Evolutionary conservation across 2,113 vertebrate species (phyloP).

Genomic region (Ailurus styani): DNA sequence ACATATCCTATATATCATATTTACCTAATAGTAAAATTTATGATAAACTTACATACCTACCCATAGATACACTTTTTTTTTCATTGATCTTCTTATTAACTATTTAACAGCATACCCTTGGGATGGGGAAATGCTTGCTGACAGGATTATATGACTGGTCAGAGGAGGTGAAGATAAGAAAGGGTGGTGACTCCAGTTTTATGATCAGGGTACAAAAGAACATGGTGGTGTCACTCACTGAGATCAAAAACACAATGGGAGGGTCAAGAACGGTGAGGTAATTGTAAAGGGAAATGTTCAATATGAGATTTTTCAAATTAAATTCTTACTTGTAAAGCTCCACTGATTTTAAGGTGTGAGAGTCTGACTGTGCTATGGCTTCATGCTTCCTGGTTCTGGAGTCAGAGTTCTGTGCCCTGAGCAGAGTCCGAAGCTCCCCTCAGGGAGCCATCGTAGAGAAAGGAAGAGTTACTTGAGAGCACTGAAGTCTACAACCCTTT

Average conservation of each 20-base stretch:
- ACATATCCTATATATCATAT: neutral
- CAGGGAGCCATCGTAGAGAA: neutral
- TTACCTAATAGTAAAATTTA: neutral
- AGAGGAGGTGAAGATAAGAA: neutral
- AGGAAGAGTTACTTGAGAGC: neutral
- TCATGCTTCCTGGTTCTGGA: neutral
- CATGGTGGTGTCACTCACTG: neutral
- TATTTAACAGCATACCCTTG: neutral
- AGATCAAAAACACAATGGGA: neutral
- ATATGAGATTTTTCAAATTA: neutral
- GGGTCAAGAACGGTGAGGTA: neutral
- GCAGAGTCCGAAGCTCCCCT: accelerated
- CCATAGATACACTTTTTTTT: neutral
- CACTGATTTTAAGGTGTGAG: neutral
- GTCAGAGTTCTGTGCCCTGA: neutral
- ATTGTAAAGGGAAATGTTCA: neutral
- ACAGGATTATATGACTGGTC: neutral
- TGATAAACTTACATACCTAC: neutral
- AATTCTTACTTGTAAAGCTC: neutral
- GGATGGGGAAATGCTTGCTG: neutral
- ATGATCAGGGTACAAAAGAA: neutral
- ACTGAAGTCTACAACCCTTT: neutral
- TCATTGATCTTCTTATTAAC: neutral
- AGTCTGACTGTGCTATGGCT: too few relatives aligned
- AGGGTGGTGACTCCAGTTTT: neutral